Percentiles rank a stretch among this genome's conserved stretches.
phyloP scores from a whole-genome alignment of 2,888 invertebrate genomes.

The Melangyna quadrimaculata region DNA sequence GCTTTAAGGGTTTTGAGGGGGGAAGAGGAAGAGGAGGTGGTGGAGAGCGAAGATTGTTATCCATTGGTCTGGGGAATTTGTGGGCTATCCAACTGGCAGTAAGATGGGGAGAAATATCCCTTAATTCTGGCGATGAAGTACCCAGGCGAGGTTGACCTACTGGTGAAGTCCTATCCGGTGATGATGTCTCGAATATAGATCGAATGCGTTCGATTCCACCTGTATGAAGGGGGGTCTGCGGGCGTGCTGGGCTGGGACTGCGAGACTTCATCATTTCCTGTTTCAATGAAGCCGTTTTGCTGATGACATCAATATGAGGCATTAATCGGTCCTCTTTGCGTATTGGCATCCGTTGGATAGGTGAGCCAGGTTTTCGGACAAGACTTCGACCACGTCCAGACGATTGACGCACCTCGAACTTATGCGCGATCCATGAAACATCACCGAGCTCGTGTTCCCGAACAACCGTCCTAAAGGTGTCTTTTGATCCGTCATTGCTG shows the following conservation, averaged over 20 bases:
- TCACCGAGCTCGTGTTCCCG: slow-evolving; percentile 83
- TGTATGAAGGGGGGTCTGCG: slow-evolving; percentile 78
- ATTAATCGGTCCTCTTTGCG: slow-evolving; percentile 88
- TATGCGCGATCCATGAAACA: slow-evolving; percentile 84
- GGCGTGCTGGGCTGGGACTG: slow-evolving; percentile 74
- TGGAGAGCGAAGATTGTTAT: slow-evolving; percentile 82
- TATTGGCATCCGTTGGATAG: slow-evolving; percentile 85
- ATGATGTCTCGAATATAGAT: slow-evolving; percentile 83
- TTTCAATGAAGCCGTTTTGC: slow-evolving; percentile 88
- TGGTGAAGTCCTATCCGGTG: slow-evolving; percentile 72
- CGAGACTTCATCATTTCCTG: slow-evolving; percentile 80
- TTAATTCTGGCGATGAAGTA: slow-evolving; percentile 88
- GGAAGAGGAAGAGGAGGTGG: slow-evolving; percentile 14
- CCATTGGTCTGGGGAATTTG: slow-evolving; percentile 86
- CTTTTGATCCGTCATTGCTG: slow-evolving; percentile 83
- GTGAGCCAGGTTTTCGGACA: slow-evolving; percentile 82
- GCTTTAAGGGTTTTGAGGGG: neutral
- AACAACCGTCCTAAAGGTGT: slow-evolving; percentile 81
- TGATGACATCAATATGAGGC: slow-evolving; percentile 95
- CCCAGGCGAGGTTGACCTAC: slow-evolving; percentile 82
- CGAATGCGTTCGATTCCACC: slow-evolving; percentile 89
- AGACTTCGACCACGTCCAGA: slow-evolving; percentile 82
- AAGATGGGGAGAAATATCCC: slow-evolving; percentile 89
- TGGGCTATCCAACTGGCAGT: slow-evolving; percentile 92
- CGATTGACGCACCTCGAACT: slow-evolving; percentile 82